Evolutionary conservation across 2,797 vertebrate species (phyloP).

Genomic region (Austrolebias charrua): DNA sequence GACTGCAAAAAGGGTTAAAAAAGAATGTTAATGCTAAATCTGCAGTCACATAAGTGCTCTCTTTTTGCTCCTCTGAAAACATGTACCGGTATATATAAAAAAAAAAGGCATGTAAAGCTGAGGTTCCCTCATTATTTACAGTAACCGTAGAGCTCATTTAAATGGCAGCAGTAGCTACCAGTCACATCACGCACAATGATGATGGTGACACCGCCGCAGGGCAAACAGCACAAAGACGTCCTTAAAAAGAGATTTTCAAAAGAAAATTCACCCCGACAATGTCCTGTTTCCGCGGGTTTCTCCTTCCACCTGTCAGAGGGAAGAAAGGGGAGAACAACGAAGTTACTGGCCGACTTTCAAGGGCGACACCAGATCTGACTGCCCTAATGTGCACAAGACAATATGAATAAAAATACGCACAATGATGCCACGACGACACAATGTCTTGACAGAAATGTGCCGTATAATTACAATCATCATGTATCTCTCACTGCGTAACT

Average conservation of each 20-base stretch:
- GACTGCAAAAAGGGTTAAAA: too few species aligned
- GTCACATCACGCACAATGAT: conserved; percentile 56
- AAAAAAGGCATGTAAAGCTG: too few species aligned
- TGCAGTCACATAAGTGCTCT: too few species aligned
- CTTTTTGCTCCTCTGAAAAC: too few species aligned
- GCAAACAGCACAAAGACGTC: conserved; percentile 59
- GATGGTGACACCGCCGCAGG: conserved; percentile 50
- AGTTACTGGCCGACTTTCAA: conserved; percentile 66
- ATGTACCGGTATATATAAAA: too few species aligned
- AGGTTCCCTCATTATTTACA: background rate
- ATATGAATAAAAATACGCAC: conserved; percentile 30
- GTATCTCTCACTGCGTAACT: background rate
- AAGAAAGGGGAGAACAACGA: conserved; percentile 66
- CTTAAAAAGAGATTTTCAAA: conserved; percentile 54
- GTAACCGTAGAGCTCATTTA: conserved; percentile 57
- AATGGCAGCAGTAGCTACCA: conserved; percentile 54
- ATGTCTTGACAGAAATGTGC: background rate
- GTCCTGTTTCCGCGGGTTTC: conserved; percentile 65
- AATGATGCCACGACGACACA: conserved; percentile 21
- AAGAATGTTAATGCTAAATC: too few species aligned
- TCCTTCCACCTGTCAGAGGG: conserved; percentile 68
- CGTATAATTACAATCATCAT: background rate
- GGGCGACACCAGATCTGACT: conserved; percentile 66
- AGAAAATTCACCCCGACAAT: conserved; percentile 58
- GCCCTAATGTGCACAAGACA: conserved; percentile 35